phyloP scores from a whole-genome alignment of 2,888 invertebrate species.

The Plebejus melissa region DNA sequence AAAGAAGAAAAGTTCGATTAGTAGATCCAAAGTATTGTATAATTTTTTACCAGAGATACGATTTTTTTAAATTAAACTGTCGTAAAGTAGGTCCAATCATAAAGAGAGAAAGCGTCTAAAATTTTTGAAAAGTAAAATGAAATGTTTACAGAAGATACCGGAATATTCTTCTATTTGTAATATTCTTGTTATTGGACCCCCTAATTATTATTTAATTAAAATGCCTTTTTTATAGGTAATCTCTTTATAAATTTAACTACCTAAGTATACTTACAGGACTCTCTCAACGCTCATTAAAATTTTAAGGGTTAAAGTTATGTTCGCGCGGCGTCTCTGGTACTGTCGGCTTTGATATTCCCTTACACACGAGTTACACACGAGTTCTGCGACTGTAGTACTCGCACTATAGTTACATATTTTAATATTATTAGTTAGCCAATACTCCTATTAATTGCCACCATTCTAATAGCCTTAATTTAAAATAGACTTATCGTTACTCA shows the following conservation, averaged over 20 bases:
- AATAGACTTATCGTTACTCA: slow-evolving; percentile 6
- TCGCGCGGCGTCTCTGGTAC: slow-evolving; percentile 61
- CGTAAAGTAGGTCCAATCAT: slow-evolving; percentile 13
- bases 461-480: slow-evolving; percentile 24
- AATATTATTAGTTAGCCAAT: slow-evolving; percentile 18
- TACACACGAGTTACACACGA: slow-evolving; percentile 17
- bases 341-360: slow-evolving; percentile 28
- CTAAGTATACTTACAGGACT: slow-evolving; percentile 68
- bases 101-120: neutral
- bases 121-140: slow-evolving; percentile 3
- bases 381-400: neutral
- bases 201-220: slow-evolving; percentile 67
- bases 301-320: slow-evolving; percentile 51
- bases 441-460: slow-evolving; percentile 24
- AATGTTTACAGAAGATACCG: slow-evolving; percentile 18
- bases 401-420: slow-evolving; percentile 14
- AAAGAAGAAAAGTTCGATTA: neutral
- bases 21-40: neutral
- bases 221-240: slow-evolving; percentile 75
- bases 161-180: slow-evolving; percentile 29
- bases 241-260: slow-evolving; percentile 74
- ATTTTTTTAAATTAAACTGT: neutral
- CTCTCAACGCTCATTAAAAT: slow-evolving; percentile 50
- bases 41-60: neutral
- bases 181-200: slow-evolving; percentile 58